Base-by-base conservation (phyloP, 1,140 invertebrate species). In the Bombus terrestris region DNA sequence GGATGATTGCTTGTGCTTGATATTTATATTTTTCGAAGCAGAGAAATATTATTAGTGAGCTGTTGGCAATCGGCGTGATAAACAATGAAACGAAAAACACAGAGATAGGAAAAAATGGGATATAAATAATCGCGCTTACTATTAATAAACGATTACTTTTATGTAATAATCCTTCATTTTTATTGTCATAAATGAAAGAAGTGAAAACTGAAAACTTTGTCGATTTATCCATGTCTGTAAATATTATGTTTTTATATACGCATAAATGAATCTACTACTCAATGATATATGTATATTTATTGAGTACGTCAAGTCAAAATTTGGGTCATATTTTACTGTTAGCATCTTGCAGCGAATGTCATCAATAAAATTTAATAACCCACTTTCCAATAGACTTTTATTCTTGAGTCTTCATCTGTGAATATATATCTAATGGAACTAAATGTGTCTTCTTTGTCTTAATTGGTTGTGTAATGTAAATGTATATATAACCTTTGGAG, bases 201-300 rank as follows among this genome's bases (percentile, higher is more conserved):
- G 43, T 32, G 32, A 78, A 43, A 59, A 72, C n/a, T 41, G 53
- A 79, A 74, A 86, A 89, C 57, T 83, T 92, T 89, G 89, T 94
- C 91, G 92, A 93, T 93, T 90, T 91, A 93, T 92, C 92, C 89
- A 92, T 93, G 91, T 93, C 93, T 94, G 94, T 95, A 95, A 94
- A 95, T 95, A 95, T 95, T 95, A 94, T 94, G 94, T 95, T 95
- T 95, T 93, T 95, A 94, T 94, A 95, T 94, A 92, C 90, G 93
- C 90, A 92, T 91, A 93, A 93, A 90, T 81, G 85, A 92, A 91
- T 93, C 87, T 92, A 92, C 90, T 93, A 93, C 88, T 92, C 90
- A 87, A 89, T 92, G 92, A 92, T 93, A 92, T 93, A 93, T 95
- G 94, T 94, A 93, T 95, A 94, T 94, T 94, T 94, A 94, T 94